Base-by-base conservation (phyloP, 2,797 vertebrate genomes). In the Helostoma temminkii region DNA sequence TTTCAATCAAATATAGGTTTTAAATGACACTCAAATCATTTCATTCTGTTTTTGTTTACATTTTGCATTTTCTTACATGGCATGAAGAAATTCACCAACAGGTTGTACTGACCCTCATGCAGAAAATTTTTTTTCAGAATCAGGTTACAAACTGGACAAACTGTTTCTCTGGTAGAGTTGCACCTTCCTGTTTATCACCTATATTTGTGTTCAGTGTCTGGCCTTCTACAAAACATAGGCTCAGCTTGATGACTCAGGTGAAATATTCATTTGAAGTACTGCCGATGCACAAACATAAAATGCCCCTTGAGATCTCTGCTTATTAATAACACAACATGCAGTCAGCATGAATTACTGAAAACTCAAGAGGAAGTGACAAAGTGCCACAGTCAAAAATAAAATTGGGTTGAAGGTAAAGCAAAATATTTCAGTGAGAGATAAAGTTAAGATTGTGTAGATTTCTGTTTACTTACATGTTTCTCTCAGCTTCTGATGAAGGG, bases 381-480 rank as follows among this genome's bases (percentile, higher is more conserved):
- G 85, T 78, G 73, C 68, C 2, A 4, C 43, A 76, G 76, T 74
- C 70, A 67, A 56, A 86, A 88, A 88, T 83, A 85, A 5, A 36
- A 37, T 57, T 2, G 55, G 37, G 36, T 28, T n/a, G 42, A 43
- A 34, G 61, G 53, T 41, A 55, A 45, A n/a, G 9, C 34, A 34
- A 57, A 55, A 16, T 1, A n/a, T 12, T 55, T 42, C 34, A 12
- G 55, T 18, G 47, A 50, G 34, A 64, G 21, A 18, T 7, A n/a
- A 34, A 22, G 46, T 46, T 2, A 1, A 30, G 30, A 42, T 24
- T 2, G 12, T 12, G 1, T 0, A 7, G 43, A 30, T 21, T 57
- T 43, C 18, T 9, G 30, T 49, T 56, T 28, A 86, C 98, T 91
- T 94, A 98, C 97, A 99, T 99, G 89, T 98, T 99, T 58, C 94